Evolutionary conservation across 1,140 invertebrate genomes (phyloP).

Genomic region (Trichonephila clavipes): DNA sequence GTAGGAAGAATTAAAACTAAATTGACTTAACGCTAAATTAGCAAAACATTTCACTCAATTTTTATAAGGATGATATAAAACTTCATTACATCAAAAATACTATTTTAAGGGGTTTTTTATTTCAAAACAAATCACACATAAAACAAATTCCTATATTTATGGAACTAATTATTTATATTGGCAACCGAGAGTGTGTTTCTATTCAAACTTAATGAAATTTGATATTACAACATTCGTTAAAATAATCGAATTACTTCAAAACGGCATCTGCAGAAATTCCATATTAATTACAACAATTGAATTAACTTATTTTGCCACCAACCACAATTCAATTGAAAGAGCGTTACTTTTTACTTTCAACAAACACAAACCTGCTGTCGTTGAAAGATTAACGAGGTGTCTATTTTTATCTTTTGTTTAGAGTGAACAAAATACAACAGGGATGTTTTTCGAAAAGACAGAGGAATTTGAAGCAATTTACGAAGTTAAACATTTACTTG

Average conservation of each 20-base stretch:
- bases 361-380: background rate
- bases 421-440: background rate
- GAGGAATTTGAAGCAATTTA: background rate
- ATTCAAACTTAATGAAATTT: background rate
- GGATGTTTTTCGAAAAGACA: background rate
- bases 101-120: background rate
- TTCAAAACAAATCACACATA: background rate
- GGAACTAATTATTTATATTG: background rate
- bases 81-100: no score
- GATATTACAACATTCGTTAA: background rate
- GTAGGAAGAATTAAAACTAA: no score
- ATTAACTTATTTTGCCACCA: background rate
- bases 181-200: background rate
- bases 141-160: background rate
- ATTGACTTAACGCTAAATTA: no score
- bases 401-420: background rate
- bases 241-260: background rate
- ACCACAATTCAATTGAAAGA: background rate
- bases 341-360: background rate
- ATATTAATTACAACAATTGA: background rate
- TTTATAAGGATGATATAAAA: no score
- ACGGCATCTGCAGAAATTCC: slow-evolving; percentile 3
- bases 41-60: no score
- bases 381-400: slow-evolving; percentile 34
- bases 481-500: slow-evolving; percentile 25